Evolutionary conservation across 2,888 invertebrate genomes (phyloP), one percentile per base, ranked within the genome.

Genomic region (Pachliopta kotzebuea): DNA sequence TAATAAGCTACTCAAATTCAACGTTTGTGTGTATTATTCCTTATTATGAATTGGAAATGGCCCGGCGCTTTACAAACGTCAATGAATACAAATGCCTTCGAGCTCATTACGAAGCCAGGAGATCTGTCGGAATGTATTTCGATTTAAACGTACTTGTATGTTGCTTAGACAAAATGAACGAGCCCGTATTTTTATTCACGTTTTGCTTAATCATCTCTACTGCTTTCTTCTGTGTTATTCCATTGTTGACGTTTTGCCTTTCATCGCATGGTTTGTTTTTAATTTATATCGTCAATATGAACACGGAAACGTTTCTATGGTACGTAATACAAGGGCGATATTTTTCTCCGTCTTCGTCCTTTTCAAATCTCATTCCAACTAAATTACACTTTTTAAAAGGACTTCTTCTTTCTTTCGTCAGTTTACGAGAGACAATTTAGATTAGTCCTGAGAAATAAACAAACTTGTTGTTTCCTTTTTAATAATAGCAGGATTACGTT

Each of bases 31-130:
- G 7, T n/a, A n/a, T 71, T 70, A 69, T 71, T 70, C 70, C 69
- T 70, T 72, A 70, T 73, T 72, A 75, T 73, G 67, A 73, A 77
- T 76, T 72, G 68, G 72, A 63, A 71, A 74, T 72, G 76, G 70
- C 71, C 68, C 66, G 69, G 67, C 64, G 69, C 74, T 76, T 76
- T 81, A 79, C 75, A 79, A 78, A 79, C 75, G 74, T 72, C 71
- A 70, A 71, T 69, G 74, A 74, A 79, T 75, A 76, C 72, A 72
- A 76, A 76, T 76, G 71, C 69, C 76, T 76, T 66, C 71, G 72
- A 68, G 69, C 76, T 80, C 76, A 79, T 80, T 79, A 78, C 74
- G 71, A 66, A 62, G 62, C 53, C 31, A 45, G 67, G 67, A 70
- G 52, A 66, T 69, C 69, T 53, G n/a, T 54, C n/a, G 37, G 52